Evolutionary conservation across 92 coral and sea anemone species (phyloP).

Genomic region (Pocillopora meandrina): DNA sequence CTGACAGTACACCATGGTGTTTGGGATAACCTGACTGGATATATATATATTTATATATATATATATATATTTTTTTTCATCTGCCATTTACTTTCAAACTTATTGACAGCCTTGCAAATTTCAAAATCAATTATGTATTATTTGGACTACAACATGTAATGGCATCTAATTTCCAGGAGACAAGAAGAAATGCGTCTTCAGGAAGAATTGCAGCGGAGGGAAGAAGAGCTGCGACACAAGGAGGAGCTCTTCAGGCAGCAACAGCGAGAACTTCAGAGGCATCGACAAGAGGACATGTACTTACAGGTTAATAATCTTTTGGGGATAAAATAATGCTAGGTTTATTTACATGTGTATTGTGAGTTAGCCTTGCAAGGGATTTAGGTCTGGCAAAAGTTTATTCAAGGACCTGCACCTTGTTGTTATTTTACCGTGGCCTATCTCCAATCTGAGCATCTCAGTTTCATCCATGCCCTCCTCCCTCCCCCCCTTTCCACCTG

Average conservation of each 20-base stretch:
- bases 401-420: not conserved
- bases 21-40: no score
- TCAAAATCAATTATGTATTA: not conserved
- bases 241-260: constrained; percentile 83
- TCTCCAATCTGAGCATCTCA: not conserved
- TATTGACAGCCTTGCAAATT: not conserved
- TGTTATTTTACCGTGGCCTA: not conserved
- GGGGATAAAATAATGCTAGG: no score
- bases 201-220: constrained; percentile 82
- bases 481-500: no score
- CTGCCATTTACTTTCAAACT: not conserved
- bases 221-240: constrained; percentile 79
- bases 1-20: no score
- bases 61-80: no score
- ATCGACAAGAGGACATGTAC: constrained; percentile 76
- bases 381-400: not conserved
- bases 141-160: not conserved
- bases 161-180: constrained; percentile 34
- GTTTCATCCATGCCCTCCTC: not conserved
- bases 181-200: constrained; percentile 93
- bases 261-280: constrained; percentile 85
- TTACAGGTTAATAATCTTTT: not conserved
- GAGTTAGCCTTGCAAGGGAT: no score
- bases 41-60: no score
- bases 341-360: no score